Evolutionary conservation across 2,888 invertebrate genomes (phyloP).

Genomic region (Cataglyphis altisquamis): DNA sequence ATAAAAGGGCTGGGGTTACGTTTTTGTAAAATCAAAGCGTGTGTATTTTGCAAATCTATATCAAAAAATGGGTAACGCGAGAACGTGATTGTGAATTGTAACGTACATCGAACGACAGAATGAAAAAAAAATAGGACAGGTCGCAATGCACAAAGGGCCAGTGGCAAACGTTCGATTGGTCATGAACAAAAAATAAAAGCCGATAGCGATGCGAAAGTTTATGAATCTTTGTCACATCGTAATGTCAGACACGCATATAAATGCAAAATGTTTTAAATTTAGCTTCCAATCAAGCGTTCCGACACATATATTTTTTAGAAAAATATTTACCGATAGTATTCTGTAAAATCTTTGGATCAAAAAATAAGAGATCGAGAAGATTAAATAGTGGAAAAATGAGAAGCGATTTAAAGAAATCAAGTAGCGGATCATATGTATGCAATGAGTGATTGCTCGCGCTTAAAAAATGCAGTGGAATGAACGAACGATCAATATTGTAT

Average conservation of each 20-base stretch:
- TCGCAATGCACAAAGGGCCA: constrained; percentile 40
- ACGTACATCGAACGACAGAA: constrained; percentile 34
- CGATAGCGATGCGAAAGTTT: constrained; percentile 15
- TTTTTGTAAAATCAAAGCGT: constrained; percentile 38
- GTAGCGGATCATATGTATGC: constrained; percentile 25
- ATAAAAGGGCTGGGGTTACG: background rate
- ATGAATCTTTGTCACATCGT: constrained; percentile 43
- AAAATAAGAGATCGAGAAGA: background rate
- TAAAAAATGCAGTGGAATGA: constrained; percentile 41
- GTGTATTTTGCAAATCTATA: constrained; percentile 43
- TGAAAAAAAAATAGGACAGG: constrained; percentile 15
- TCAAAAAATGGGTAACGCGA: constrained; percentile 41
- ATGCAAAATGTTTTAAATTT: constrained; percentile 34
- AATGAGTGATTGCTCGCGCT: constrained; percentile 28
- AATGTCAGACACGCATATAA: background rate
- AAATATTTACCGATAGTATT: background rate
- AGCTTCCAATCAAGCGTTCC: constrained; percentile 11
- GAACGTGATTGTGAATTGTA: constrained; percentile 50
- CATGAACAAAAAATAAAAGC: constrained; percentile 44
- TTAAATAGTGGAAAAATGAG: constrained; percentile 9
- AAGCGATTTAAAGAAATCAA: background rate
- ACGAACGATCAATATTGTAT: constrained; percentile 65
- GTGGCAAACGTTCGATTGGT: constrained; percentile 48
- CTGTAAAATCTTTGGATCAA: background rate
- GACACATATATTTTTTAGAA: background rate